phyloP scores from a whole-genome alignment of 2,113 vertebrate species.

The Illadopsis cleaveri region DNA sequence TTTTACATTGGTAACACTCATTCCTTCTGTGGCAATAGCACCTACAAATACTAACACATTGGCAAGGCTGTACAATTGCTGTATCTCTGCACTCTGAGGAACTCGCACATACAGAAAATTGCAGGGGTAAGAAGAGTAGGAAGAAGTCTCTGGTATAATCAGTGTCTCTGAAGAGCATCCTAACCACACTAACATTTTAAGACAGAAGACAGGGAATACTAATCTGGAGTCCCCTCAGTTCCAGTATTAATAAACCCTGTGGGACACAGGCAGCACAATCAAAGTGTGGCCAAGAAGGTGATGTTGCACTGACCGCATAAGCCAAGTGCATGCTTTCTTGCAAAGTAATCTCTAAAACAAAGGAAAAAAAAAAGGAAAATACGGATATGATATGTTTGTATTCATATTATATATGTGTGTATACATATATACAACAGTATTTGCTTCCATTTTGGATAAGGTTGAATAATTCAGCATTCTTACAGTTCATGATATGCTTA shows the following conservation, averaged over 20 bases:
- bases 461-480: neutral
- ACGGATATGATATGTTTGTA: rapidly evolving
- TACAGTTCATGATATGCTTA: neutral
- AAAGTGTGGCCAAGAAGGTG: neutral
- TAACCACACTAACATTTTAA: neutral
- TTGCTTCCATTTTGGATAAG: neutral
- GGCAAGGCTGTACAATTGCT: neutral
- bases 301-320: neutral
- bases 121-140: neutral
- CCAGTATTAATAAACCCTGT: neutral
- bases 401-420: neutral
- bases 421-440: rapidly evolving
- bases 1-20: neutral
- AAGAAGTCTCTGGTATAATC: neutral
- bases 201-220: neutral
- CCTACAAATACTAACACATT: neutral
- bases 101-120: neutral
- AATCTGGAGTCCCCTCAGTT: neutral
- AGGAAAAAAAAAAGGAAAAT: rapidly evolving
- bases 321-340: neutral
- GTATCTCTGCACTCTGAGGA: neutral
- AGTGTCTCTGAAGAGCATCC: neutral
- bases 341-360: neutral
- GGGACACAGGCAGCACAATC: neutral
- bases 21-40: neutral